A percentile compares a stretch with the other conserved stretches of the same genome.
These are phyloP conservation scores for Thoracochromis brauschi DNA, from an alignment of 2,113 vertebrate genomes.

Conservation along the genomic window DNA sequence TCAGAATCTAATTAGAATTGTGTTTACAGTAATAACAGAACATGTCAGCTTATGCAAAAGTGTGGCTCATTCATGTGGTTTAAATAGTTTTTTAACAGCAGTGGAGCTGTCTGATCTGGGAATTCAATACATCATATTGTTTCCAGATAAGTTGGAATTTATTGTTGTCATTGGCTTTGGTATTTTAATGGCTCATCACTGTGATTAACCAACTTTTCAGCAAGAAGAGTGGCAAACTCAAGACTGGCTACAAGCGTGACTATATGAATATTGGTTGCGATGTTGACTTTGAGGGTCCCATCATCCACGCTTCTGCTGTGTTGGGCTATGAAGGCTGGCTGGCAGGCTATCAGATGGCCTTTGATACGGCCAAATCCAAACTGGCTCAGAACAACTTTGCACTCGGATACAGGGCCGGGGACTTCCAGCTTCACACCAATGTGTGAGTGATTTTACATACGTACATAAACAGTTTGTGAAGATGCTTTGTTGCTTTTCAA, in stretches of 20 bases:
- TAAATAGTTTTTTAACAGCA: not conserved
- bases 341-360: slow-evolving; percentile 92
- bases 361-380: slow-evolving; percentile 91
- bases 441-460: slow-evolving; percentile 79
- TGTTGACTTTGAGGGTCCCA: slow-evolving; percentile 90
- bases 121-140: not conserved
- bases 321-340: slow-evolving; percentile 93
- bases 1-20: not conserved
- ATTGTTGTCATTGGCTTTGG: not conserved
- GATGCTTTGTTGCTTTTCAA: not conserved
- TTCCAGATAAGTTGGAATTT: not conserved
- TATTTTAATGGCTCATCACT: not conserved
- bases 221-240: slow-evolving; percentile 96
- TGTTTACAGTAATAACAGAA: not conserved
- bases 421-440: slow-evolving; percentile 94
- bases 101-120: not conserved
- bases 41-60: not conserved
- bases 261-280: slow-evolving; percentile 85
- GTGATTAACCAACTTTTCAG: slow-evolving; percentile 53
- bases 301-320: slow-evolving; percentile 83
- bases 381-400: slow-evolving; percentile 92
- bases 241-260: slow-evolving; percentile 87
- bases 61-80: not conserved
- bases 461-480: not conserved
- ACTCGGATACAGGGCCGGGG: slow-evolving; percentile 83